A percentile compares a stretch with the other conserved stretches of the same genome.
phyloP scores from a whole-genome alignment of 2,113 vertebrate species.

The Sus scrofa region DNA sequence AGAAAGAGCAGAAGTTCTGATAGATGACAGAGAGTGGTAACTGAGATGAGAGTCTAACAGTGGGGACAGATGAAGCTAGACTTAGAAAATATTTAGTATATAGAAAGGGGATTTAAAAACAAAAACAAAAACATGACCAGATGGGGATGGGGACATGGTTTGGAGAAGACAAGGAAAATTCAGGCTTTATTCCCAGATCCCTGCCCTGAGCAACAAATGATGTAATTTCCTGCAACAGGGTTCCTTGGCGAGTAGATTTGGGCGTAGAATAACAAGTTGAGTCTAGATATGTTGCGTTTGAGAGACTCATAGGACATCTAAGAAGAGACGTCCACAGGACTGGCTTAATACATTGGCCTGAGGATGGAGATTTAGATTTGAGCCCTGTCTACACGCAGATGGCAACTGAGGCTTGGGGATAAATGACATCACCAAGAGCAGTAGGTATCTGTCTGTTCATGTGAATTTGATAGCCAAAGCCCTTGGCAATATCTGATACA shows the following conservation, averaged over 20 bases:
- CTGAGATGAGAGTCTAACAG: neutral
- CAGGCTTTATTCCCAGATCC: neutral
- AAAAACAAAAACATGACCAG: neutral
- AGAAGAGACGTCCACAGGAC: neutral
- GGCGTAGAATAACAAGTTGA: neutral
- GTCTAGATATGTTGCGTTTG: neutral
- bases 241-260: neutral
- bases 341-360: neutral
- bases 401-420: neutral
- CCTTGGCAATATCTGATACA: neutral
- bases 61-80: neutral
- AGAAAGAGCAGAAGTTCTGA: neutral
- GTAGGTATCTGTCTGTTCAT: neutral
- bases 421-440: neutral
- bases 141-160: neutral
- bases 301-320: neutral
- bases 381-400: neutral
- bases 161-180: neutral
- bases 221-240: neutral
- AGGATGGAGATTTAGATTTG: neutral
- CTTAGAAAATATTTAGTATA: neutral
- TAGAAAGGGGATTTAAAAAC: neutral
- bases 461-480: neutral
- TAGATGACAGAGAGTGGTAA: neutral
- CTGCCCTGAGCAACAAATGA: neutral